Percentiles rank a stretch among this genome's conserved stretches.
Evolutionary conservation across 1,140 invertebrate species (phyloP).

Genomic region (Ceratitis capitata): DNA sequence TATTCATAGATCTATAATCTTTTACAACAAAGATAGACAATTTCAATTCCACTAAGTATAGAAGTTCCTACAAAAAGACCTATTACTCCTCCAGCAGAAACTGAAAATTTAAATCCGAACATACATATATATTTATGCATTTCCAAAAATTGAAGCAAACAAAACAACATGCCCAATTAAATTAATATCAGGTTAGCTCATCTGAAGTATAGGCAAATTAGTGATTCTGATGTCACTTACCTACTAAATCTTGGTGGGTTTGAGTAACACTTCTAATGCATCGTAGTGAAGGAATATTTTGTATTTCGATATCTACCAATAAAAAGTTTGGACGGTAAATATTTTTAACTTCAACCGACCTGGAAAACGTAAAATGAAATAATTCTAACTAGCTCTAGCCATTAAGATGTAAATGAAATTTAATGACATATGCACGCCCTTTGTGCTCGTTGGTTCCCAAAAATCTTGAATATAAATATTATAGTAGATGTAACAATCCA

Average conservation of each 20-base stretch:
- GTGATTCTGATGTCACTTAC: not conserved
- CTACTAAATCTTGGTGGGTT: not conserved
- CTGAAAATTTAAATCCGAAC: not conserved
- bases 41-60: not conserved
- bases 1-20: not conserved
- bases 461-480: no score
- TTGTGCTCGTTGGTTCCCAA: no score
- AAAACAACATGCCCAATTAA: not conserved
- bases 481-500: no score
- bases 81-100: constrained; percentile 6
- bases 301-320: not conserved
- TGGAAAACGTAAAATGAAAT: not conserved
- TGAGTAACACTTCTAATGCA: constrained; percentile 4
- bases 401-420: no score
- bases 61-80: not conserved
- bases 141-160: not conserved
- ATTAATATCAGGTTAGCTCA: no score
- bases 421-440: no score
- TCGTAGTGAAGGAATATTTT: not conserved
- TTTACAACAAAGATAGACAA: not conserved
- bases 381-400: no score
- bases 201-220: not conserved
- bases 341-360: not conserved
- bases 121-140: not conserved
- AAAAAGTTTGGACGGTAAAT: not conserved